Evolutionary conservation across 2,797 vertebrate genomes (phyloP), one percentile per base, ranked within the genome.

Genomic region (Danio albolineatus): DNA sequence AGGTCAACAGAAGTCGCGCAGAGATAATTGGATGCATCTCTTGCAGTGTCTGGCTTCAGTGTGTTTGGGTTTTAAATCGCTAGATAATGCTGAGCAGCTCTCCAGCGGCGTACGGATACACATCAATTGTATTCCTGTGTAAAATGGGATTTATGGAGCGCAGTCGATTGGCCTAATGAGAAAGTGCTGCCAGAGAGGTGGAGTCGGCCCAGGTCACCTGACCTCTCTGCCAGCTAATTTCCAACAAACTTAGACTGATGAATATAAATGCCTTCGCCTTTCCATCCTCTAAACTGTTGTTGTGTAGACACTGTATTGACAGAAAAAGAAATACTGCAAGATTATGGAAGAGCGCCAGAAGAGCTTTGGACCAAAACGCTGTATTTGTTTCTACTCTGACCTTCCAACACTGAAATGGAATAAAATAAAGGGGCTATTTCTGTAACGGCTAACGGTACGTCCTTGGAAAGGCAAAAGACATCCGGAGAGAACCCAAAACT

Each of bases 61-160:
- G 53, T 56, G 41, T 59, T 83, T 57, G 28, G 53, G 64, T 67
- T 57, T 77, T 77, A 67, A 77, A 77, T 78, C 9, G 21, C 43
- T 67, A 59, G 43, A 69, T 59, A 69, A 77, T 46, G 64, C 62
- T 77, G 19, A 67, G 62, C 36, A 39, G 51, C 49, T 72, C 48
- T 67, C 57, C 67, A 57, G 54, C 17, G 46, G 16, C 12, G 21
- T 43, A 21, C 19, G n/a, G 57, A 78, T 69, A 70, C 69, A 78
- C 74, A 65, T 83, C 70, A 61, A 54, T 71, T 61, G 76, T 69
- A 17, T 60, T 70, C 41, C 44, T 12, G 66, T 78, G 76, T 70
- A 70, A 57, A 78, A 85, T 71, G 74, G 62, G 70, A 83, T 73
- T 66, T 80, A 75, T 78, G 19, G 71, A 76, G 51, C 60, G n/a